Evolutionary conservation across 2,888 invertebrate genomes (phyloP), one percentile per base, ranked within the genome.

Genomic region (Drosophila pseudotalamancana): DNA sequence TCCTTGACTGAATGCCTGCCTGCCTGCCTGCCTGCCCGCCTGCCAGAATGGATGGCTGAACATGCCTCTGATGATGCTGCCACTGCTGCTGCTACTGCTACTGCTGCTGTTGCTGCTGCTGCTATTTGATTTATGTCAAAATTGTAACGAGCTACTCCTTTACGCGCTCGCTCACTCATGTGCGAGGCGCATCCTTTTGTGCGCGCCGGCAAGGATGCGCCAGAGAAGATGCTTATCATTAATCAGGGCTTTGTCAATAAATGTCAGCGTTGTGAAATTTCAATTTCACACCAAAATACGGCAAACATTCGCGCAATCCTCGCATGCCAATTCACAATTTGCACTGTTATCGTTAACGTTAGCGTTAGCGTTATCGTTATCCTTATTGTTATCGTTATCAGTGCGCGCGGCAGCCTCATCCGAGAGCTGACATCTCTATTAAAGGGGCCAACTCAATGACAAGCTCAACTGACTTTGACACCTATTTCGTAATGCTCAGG

Each of bases 81-180:
- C n/a, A n/a, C n/a, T n/a, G n/a, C n/a, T n/a, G n/a, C n/a, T n/a
- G n/a, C n/a, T n/a, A n/a, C n/a, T n/a, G n/a, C n/a, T n/a, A n/a
- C n/a, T n/a, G n/a, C n/a, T n/a, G n/a, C n/a, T n/a, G n/a, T n/a
- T n/a, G n/a, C n/a, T 43, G 43, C 43, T 12, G 72, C 83, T 87
- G 84, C 85, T 86, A 89, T 90, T 91, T 90, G 91, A 91, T 90
- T 90, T 90, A 91, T 90, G 91, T 90, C 91, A 91, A 76, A 76
- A 90, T 87, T 87, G 75, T 84, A 87, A 83, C 88, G 83, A 85
- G 79, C 87, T 83, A 68, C 79, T 77, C 66, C 75, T 69, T 70
- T 71, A 43, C 35, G 27, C n/a, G 43, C 29, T 9, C 32, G 4
- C 18, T 45, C 72, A 59, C 59, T 46, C 73, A 61, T 67, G 73